Percentiles rank a stretch among this genome's conserved stretches.
Conservation (phyloP, 2,797 vertebrate genomes). For the Typhlichthys subterraneus region DNA sequence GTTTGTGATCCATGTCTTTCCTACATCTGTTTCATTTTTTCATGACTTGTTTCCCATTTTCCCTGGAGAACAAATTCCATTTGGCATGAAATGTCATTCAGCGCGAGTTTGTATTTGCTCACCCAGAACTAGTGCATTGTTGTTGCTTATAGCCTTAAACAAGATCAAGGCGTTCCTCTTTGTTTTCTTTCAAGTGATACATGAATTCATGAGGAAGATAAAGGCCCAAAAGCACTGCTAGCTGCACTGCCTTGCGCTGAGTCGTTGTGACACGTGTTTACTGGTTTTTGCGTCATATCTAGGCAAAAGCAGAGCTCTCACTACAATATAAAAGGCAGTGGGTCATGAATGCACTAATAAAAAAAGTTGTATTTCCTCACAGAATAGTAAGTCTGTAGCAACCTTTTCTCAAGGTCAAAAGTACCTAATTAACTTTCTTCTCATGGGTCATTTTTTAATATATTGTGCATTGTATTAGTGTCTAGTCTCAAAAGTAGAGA, state of each 20-base stretch:
- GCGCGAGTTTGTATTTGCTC: conserved; percentile 32
- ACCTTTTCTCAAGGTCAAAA: conserved; percentile 27
- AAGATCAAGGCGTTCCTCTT: conserved; percentile 28
- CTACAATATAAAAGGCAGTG: conserved; percentile 39
- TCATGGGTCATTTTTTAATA: conserved; percentile 26
- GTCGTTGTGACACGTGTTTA: conserved; percentile 54
- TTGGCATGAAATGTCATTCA: conserved; percentile 51
- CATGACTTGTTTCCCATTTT: conserved; percentile 6
- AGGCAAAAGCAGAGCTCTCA: conserved; percentile 25
- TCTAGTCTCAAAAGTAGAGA: background rate
- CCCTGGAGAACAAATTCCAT: conserved; percentile 32
- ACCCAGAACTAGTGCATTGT: conserved; percentile 31
- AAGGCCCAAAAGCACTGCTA: conserved; percentile 50
- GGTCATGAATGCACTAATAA: conserved; percentile 42
- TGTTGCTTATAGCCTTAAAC: conserved; percentile 29
- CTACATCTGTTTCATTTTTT: conserved; percentile 19
- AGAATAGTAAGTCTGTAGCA: conserved; percentile 26
- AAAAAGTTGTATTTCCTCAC: conserved; percentile 23
- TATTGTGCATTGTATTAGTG: background rate
- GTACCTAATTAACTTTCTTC: conserved; percentile 9
- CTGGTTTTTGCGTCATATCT: conserved; percentile 41
- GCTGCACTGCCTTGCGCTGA: conserved; percentile 45
- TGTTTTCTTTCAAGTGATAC: conserved; percentile 42
- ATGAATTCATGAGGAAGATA: conserved; percentile 54
- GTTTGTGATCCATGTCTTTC: conserved; percentile 38